phyloP scores from a whole-genome alignment of 2,888 invertebrate species.

The Aleiodes alternator region DNA sequence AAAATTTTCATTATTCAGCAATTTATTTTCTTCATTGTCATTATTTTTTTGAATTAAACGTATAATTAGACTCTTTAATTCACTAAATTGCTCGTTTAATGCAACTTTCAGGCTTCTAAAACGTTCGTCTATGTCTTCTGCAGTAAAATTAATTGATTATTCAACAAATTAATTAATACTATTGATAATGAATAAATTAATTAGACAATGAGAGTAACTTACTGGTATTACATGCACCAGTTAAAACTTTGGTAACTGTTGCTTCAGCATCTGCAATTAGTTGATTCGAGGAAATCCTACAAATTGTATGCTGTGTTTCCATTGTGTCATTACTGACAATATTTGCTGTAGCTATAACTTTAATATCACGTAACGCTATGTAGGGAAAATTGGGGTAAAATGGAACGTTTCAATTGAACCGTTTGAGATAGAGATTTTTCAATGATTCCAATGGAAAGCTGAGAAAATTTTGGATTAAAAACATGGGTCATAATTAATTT shows the following conservation, averaged over 20 bases:
- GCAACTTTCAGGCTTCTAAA: constrained; percentile 59
- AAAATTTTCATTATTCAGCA: not conserved
- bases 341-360: constrained; percentile 18
- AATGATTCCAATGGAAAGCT: too few relatives aligned
- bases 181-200: not conserved
- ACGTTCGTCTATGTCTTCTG: constrained; percentile 62
- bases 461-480: too few relatives aligned
- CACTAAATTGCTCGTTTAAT: constrained; percentile 57
- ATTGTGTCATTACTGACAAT: constrained; percentile 58
- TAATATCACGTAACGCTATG: not conserved
- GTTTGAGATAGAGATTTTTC: too few relatives aligned
- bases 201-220: constrained; percentile 34
- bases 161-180: not conserved
- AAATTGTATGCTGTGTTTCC: constrained; percentile 72
- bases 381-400: too few relatives aligned
- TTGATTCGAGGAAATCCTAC: constrained; percentile 72
- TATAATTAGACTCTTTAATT: constrained; percentile 55
- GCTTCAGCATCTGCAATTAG: constrained; percentile 73
- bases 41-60: constrained; percentile 19
- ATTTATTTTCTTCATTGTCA: not conserved
- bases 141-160: constrained; percentile 33
- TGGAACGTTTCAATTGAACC: too few relatives aligned
- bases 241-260: constrained; percentile 72
- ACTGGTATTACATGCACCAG: constrained; percentile 73
- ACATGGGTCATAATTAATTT: too few relatives aligned